These are phyloP conservation scores for Limnodromus scolopaceus DNA, from an alignment of 2,797 vertebrate species.

Conservation along the genomic window DNA sequence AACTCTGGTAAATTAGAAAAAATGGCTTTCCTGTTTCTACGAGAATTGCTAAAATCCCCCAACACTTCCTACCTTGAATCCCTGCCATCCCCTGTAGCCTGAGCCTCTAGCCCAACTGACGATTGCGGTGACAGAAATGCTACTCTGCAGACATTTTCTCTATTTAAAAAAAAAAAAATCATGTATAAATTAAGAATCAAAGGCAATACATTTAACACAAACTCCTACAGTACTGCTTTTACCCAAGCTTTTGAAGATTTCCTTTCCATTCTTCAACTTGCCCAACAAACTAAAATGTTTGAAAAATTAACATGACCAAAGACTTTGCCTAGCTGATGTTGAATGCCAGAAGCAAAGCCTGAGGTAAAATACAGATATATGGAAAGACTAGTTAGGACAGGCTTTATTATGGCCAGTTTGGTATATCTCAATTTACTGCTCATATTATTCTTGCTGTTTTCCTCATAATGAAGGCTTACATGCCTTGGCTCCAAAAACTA, in stretches of 20 bases:
- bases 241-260: conserved; percentile 42
- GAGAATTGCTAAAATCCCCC: neutral
- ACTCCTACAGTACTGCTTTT: neutral
- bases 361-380: conserved; percentile 17
- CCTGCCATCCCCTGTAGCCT: neutral
- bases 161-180: neutral
- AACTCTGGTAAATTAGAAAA: neutral
- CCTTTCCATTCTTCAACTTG: neutral
- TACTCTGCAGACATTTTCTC: neutral
- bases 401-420: neutral
- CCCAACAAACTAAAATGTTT: conserved; percentile 12
- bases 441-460: neutral
- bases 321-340: neutral
- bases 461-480: neutral
- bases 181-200: conserved; percentile 1
- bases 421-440: neutral
- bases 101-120: neutral
- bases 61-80: neutral
- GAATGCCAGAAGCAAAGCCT: conserved; percentile 50
- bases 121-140: neutral
- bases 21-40: neutral
- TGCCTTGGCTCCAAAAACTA: neutral
- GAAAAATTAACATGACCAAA: conserved; percentile 50
- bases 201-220: neutral
- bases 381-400: conserved; percentile 20